Base-by-base conservation (phyloP, 2,888 invertebrate genomes). In the Autographa pulchrina region DNA sequence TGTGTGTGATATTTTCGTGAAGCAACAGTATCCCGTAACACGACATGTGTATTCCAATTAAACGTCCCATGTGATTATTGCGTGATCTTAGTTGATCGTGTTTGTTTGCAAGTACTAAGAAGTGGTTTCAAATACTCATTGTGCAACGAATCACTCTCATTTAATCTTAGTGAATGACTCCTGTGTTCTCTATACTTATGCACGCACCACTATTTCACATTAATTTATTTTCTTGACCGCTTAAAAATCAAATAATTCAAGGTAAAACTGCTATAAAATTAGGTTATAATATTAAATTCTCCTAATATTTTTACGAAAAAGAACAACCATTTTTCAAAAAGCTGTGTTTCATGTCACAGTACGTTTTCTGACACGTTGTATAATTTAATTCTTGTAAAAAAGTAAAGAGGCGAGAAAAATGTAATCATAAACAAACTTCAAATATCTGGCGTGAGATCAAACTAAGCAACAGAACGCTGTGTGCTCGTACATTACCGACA, bases 311-410 rank as follows among this genome's bases (percentile, higher is more conserved):
- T 64, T 77, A 63, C 72, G 73, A 70, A 38, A 79, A 77, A 74
- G 70, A 77, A 62, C 75, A 76, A 54, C 63, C 54, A 70, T 77
- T 74, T 83, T 79, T 80, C 67, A 71, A 72, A 78, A 81, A 81
- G 78, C 79, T 72, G 75, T 86, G 85, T 85, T 84, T 85, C 82
- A 85, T 84, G 80, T 86, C 84, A 85, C 81, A 85, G 73, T 68
- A 70, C 75, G 77, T 82, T 82, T 85, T 85, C 80, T 82, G 84
- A 84, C 83, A 83, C 85, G 79, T 85, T 85, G 86, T 86, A 78
- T 86, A 83, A 81, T 82, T 83, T 83, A 81, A 84, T 85, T 83
- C 74, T 82, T 71, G 72, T 71, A 78, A 83, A 84, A 81, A 82
- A 79, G 80, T 78, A 77, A 78, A 78, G 82, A 78, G 83, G 82